phyloP scores from a whole-genome alignment of 2,888 invertebrate species.

The Drosophila pseudotakahashii region DNA sequence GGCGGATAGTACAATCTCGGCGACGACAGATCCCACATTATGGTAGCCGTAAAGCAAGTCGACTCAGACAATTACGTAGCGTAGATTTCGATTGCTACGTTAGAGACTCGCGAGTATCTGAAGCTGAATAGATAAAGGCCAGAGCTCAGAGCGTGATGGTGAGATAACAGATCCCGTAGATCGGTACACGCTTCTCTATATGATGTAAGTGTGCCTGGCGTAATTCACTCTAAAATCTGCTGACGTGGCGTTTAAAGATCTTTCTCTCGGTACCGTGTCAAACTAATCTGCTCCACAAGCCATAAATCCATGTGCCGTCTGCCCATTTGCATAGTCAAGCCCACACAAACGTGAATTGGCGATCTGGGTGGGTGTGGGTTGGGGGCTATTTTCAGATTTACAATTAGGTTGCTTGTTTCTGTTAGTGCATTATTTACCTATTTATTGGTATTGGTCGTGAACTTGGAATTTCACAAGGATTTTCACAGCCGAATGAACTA shows the following conservation, averaged over 20 bases:
- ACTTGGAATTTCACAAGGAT: conserved; percentile 21
- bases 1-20: conserved; percentile 8
- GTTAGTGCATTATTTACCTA: neutral
- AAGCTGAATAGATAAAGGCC: conserved; percentile 16
- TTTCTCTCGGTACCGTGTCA: conserved; percentile 6
- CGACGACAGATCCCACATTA: conserved; percentile 23
- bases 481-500: neutral
- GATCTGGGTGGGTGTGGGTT: no score
- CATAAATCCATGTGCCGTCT: conserved; percentile 17
- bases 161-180: conserved; percentile 9
- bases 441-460: neutral
- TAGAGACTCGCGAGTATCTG: conserved; percentile 13
- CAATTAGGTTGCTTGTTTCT: neutral
- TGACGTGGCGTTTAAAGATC: conserved; percentile 26
- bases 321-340: conserved; percentile 45
- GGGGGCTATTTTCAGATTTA: neutral
- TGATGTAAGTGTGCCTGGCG: conserved; percentile 29
- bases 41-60: conserved; percentile 37
- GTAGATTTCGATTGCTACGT: neutral
- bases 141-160: conserved; percentile 4
- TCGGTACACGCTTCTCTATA: conserved; percentile 6
- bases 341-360: conserved; percentile 1
- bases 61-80: conserved; percentile 35
- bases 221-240: conserved; percentile 8
- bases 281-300: conserved; percentile 24